These are phyloP conservation scores for Caenorhabditis uteleia DNA, from an alignment of 2,888 invertebrate genomes.

Conservation along the genomic window DNA sequence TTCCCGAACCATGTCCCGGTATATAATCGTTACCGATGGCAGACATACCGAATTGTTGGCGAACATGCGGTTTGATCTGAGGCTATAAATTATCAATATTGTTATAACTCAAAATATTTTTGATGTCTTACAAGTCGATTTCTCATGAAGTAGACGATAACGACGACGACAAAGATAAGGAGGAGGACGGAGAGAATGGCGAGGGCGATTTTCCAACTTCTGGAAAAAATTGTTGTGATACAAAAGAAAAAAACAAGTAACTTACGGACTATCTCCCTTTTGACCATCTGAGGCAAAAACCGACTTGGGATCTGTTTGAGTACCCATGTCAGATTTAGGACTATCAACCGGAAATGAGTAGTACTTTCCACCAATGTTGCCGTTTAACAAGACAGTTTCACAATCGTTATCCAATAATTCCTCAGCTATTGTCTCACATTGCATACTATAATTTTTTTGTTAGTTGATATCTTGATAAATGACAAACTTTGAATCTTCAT, in stretches of 20 bases:
- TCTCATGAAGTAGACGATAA: constrained; percentile 44
- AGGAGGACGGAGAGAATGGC: constrained; percentile 38
- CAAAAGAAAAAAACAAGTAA: not conserved
- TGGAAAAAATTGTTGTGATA: constrained; percentile 1
- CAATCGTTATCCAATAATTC: constrained; percentile 16
- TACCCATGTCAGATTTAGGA: constrained; percentile 16
- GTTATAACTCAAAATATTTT: constrained; percentile 3
- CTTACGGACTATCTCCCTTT: constrained; percentile 20
- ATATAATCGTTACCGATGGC: constrained; percentile 22
- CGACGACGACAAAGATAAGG: constrained; percentile 26
- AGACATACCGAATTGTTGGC: constrained; percentile 9
- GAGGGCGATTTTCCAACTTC: constrained; percentile 46
- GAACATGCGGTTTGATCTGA: constrained; percentile 16
- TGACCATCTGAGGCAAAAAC: constrained; percentile 3
- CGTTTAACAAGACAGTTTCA: constrained; percentile 11
- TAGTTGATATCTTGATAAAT: too few species aligned
- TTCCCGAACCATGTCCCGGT: constrained; percentile 14
- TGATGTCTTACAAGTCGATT: constrained; percentile 22
- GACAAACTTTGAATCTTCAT: constrained; percentile 2
- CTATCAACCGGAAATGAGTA: constrained; percentile 18
- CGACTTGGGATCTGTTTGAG: constrained; percentile 22
- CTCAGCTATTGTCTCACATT: constrained; percentile 14
- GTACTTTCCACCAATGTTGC: constrained; percentile 19
- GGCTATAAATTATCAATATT: too few species aligned
- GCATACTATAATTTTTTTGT: constrained; percentile 32